Conservation (phyloP, 2,888 invertebrate genomes). For the Platycheirus rosarum region DNA sequence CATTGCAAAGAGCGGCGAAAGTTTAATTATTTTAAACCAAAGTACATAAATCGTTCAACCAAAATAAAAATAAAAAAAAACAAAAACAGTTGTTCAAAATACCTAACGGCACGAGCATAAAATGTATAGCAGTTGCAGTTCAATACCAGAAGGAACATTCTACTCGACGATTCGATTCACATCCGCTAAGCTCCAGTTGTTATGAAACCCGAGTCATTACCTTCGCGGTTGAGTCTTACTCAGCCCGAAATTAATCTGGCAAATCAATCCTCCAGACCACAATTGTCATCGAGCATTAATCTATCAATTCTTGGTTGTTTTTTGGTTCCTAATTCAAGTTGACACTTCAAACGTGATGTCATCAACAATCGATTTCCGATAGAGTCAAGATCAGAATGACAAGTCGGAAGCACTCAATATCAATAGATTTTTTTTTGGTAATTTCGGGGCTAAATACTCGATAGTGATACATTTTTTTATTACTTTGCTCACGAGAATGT, state of each 20-base stretch:
- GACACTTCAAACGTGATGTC: conserved; percentile 45
- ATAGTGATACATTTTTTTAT: not conserved
- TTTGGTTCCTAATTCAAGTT: conserved; percentile 4
- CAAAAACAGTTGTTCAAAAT: not conserved
- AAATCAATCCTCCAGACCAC: conserved; percentile 19
- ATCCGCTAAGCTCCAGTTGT: not conserved
- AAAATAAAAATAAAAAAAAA: too few species aligned
- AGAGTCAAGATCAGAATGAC: conserved; percentile 43
- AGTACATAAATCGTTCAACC: too few species aligned
- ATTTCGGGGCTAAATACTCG: conserved; percentile 1
- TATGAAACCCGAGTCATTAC: not conserved
- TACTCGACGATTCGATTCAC: not conserved
- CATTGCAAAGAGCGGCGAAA: not conserved
- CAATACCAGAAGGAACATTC: not conserved
- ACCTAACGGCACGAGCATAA: not conserved
- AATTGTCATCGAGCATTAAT: conserved; percentile 20
- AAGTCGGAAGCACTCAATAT: conserved; percentile 21
- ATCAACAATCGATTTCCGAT: conserved; percentile 58
- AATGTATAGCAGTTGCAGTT: not conserved
- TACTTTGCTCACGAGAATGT: conserved; percentile 2
- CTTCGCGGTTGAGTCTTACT: not conserved
- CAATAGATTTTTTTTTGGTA: not conserved
- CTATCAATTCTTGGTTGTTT: not conserved
- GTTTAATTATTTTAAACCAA: not conserved
- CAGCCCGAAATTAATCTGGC: not conserved